Evolutionary conservation across 2,888 invertebrate genomes (phyloP).

Genomic region (Limnephilus lunatus): DNA sequence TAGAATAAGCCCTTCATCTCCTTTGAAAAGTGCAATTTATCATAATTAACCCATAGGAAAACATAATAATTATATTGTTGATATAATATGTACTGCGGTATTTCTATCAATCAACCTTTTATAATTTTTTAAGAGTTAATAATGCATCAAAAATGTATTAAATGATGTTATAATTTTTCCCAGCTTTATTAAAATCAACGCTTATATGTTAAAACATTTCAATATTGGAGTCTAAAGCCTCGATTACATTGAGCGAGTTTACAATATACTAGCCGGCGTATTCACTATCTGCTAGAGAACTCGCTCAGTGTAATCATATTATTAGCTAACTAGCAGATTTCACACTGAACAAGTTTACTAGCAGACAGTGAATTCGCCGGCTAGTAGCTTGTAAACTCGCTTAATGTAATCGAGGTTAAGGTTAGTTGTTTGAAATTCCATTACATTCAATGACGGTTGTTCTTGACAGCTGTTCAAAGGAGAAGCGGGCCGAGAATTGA

Average conservation of each 20-base stretch:
- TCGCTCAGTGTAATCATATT: too few relatives aligned
- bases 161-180: background rate
- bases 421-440: background rate
- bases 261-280: too few relatives aligned
- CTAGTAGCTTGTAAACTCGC: too few relatives aligned
- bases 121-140: background rate
- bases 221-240: background rate
- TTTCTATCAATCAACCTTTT: background rate
- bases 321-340: too few relatives aligned
- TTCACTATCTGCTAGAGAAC: too few relatives aligned
- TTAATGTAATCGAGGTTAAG: background rate
- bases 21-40: slow-evolving; percentile 63
- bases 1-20: slow-evolving; percentile 49
- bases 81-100: background rate
- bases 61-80: background rate
- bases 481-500: background rate
- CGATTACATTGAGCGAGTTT: too few relatives aligned
- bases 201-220: background rate
- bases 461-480: background rate
- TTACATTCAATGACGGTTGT: background rate
- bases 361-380: too few relatives aligned
- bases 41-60: slow-evolving; percentile 43
- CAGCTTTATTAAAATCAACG: background rate
- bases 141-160: background rate
- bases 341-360: too few relatives aligned